phyloP scores from a whole-genome alignment of 2,797 vertebrate genomes.

The Meriones psammophilus region DNA sequence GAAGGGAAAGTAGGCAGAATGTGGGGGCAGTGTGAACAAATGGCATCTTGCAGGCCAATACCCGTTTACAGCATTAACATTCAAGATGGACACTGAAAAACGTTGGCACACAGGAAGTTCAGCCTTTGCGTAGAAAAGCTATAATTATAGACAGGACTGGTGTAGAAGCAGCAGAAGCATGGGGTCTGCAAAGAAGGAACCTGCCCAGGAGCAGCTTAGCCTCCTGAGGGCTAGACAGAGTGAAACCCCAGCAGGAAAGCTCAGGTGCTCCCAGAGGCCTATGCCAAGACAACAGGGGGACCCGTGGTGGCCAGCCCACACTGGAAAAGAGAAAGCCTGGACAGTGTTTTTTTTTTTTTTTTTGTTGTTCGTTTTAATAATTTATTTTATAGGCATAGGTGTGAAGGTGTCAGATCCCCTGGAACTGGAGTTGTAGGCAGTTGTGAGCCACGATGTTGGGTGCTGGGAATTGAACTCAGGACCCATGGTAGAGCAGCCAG shows the following conservation, averaged over 20 bases:
- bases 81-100: not conserved
- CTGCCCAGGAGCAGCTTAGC: not conserved
- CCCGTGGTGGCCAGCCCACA: not conserved
- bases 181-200: not conserved
- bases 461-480: too few relatives aligned
- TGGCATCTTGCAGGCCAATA: not conserved
- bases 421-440: too few relatives aligned
- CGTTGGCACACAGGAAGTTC: not conserved
- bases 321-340: not conserved
- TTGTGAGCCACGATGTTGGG: too few relatives aligned
- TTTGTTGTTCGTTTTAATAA: too few relatives aligned
- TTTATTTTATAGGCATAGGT: too few relatives aligned
- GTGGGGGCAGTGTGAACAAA: not conserved
- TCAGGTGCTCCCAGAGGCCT: too few relatives aligned
- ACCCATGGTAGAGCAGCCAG: too few relatives aligned
- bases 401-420: too few relatives aligned
- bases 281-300: not conserved
- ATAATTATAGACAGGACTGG: not conserved
- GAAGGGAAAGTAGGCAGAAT: not conserved
- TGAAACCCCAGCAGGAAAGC: not conserved
- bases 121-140: not conserved
- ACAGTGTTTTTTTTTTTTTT: not conserved
- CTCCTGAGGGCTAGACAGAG: not conserved
- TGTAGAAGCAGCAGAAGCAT: not conserved
- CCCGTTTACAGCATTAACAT: not conserved